These are phyloP conservation scores for Musca vetustissima DNA, from an alignment of 1,140 invertebrate genomes.

Conservation along the genomic window DNA sequence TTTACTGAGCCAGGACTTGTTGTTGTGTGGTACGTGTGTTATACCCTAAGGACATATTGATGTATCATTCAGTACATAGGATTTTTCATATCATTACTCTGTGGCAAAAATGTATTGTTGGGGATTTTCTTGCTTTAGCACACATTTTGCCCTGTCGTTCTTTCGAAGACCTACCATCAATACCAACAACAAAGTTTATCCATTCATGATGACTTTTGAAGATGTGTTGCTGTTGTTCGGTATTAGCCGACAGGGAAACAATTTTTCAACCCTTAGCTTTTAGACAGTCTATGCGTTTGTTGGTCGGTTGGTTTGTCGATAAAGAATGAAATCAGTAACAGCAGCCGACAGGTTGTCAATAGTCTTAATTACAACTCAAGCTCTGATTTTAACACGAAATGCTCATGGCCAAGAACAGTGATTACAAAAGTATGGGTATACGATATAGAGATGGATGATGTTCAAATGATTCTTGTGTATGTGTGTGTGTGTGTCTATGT, in stretches of 20 bases:
- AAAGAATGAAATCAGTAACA: not conserved
- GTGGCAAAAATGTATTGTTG: not conserved
- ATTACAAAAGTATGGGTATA: too few relatives aligned
- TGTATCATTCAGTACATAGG: not conserved
- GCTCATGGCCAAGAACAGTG: too few relatives aligned
- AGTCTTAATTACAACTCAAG: constrained; percentile 17
- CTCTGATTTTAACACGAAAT: constrained; percentile 8
- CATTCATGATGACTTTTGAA: not conserved
- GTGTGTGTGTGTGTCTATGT: too few relatives aligned
- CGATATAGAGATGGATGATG: too few relatives aligned
- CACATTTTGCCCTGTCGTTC: not conserved
- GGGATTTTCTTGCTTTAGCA: not conserved
- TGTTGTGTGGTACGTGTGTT: constrained; percentile 12
- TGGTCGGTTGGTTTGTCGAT: too few relatives aligned
- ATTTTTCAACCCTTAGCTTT: constrained; percentile 6
- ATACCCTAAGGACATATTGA: constrained; percentile 17
- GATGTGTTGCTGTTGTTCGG: not conserved
- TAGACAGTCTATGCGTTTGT: too few relatives aligned
- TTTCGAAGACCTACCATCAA: not conserved
- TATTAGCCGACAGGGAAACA: not conserved
- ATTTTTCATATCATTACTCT: not conserved
- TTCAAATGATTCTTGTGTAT: too few relatives aligned
- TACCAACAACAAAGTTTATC: too few relatives aligned
- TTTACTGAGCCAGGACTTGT: not conserved
- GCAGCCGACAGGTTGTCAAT: constrained; percentile 20